Evolutionary conservation across 1,140 invertebrate genomes (phyloP), one percentile per base, ranked within the genome.

Genomic region (Neodiprion pinetum): DNA sequence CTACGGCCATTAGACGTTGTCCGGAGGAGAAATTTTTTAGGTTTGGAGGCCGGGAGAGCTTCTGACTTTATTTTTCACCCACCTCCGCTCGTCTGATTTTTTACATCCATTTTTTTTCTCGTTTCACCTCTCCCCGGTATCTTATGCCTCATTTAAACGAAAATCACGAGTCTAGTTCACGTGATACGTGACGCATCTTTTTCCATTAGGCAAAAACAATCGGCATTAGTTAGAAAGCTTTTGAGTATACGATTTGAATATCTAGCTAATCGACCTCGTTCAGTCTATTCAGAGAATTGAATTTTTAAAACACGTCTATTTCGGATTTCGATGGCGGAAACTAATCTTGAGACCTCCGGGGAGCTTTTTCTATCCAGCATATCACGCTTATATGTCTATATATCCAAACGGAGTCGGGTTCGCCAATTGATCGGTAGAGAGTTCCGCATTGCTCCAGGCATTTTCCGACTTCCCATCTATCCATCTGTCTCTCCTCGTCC

Each of bases 111-210:
- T 11, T 61, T 68, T 65, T 11, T 48, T 76, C 28, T 21, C 5
- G 28, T 68, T n/a, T 50, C 40, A 48, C 17, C 48, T 61, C 67
- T 7, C 23, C 49, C 9, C 17, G 66, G 66, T 75, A 70, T 50
- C 21, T 67, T 76, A 70, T 49, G 67, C 75, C 40, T 75, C 75
- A 50, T 50, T 77, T 67, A 76, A 72, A 75, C 70, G 23, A 70
- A 70, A 68, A 21, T 23, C 67, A 17, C 67, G 17, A 17, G 17
- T 0, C 67, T 17, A 10, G 40, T 4, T 0, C 17, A 23, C 67
- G 67, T 40, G 72, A 47, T 66, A 1, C 12, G 50, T 5, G 61
- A n/a, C 23, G 21, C 53, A 12, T 66, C 53, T 67, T 66, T 73
- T 67, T 67, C 28, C 21, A 17, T 67, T 40, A 40, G 28, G 4